phyloP scores from a whole-genome alignment of 1,140 invertebrate species.

The Laupala kohalensis region DNA sequence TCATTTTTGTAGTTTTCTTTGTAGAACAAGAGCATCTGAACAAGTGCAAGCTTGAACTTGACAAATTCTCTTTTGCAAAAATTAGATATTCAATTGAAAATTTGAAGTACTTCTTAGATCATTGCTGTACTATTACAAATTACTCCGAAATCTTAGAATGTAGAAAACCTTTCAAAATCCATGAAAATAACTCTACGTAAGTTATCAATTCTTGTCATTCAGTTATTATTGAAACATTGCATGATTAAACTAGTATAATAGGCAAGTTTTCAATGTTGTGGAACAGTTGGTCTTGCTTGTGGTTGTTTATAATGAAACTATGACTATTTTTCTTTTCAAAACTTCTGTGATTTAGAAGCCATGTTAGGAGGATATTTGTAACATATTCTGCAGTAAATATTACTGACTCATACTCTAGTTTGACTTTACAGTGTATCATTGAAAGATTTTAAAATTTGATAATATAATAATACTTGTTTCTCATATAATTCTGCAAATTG shows the following conservation, averaged over 20 bases:
- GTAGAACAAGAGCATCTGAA: background rate
- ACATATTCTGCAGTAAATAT: no score
- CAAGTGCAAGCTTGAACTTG: background rate
- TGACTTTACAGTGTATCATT: no score
- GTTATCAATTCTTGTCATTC: background rate
- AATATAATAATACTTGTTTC: no score
- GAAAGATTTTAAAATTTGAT: no score
- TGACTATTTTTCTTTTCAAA: no score
- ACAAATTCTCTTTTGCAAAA: background rate
- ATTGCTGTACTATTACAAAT: background rate
- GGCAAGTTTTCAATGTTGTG: background rate
- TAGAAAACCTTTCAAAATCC: background rate
- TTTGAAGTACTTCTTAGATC: background rate
- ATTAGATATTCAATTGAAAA: background rate
- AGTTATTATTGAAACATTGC: background rate
- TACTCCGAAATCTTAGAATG: background rate
- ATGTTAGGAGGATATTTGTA: no score
- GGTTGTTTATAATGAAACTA: no score
- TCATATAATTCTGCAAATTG: no score
- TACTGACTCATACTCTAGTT: no score
- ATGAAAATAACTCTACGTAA: background rate
- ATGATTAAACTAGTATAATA: background rate
- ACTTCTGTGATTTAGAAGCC: no score
- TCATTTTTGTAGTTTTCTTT: background rate
- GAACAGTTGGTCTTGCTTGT: background rate